Evolutionary conservation across 2,888 invertebrate species (phyloP).

Genomic region (Yponomeuta sedellus): DNA sequence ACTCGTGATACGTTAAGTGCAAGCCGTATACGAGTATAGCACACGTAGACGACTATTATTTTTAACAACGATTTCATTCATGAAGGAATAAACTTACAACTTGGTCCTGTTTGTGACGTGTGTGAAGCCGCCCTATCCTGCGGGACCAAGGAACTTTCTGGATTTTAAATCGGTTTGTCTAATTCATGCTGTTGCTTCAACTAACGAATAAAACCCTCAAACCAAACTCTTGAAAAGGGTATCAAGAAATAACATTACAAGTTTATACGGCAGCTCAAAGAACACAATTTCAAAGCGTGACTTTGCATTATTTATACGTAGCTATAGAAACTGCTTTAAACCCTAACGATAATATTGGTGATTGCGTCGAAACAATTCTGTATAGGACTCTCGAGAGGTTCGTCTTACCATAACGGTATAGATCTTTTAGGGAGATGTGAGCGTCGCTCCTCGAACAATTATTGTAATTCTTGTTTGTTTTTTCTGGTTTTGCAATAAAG

Average conservation of each 20-base stretch:
- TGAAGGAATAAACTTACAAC: no score
- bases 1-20: no score
- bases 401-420: background rate
- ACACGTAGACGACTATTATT: no score
- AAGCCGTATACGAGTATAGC: no score
- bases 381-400: background rate
- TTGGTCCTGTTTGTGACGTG: no score
- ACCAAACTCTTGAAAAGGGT: background rate
- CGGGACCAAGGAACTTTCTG: background rate
- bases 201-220: background rate
- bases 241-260: background rate
- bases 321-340: background rate
- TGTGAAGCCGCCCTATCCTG: background rate
- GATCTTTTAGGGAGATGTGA: background rate
- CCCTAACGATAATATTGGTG: conserved; percentile 16
- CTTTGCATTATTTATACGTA: background rate
- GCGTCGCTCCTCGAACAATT: no score
- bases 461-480: no score
- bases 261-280: conserved; percentile 1
- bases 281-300: conserved; percentile 12
- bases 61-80: no score
- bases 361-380: conserved; percentile 6
- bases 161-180: background rate
- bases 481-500: no score
- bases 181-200: background rate